A percentile compares a stretch with the other conserved stretches of the same genome.
phyloP scores from a whole-genome alignment of 2,888 invertebrate genomes.

The Drosophila ezoana region DNA sequence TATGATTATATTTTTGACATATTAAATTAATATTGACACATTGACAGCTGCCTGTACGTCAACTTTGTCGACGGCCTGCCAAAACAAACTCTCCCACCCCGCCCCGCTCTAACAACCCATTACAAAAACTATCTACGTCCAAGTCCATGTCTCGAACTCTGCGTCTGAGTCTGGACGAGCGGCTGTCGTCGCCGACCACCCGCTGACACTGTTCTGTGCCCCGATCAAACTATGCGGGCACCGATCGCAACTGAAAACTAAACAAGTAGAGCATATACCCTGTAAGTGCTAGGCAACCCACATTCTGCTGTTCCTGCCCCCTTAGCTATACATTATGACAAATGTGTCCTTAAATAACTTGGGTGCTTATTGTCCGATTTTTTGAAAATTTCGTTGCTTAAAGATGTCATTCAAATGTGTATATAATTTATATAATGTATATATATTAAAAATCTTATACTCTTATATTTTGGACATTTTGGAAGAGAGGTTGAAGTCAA shows the following conservation, averaged over 20 bases:
- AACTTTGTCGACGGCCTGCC: conserved; percentile 46
- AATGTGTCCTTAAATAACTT: too few relatives aligned
- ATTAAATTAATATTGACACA: conserved; percentile 81
- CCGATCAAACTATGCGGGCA: conserved; percentile 57
- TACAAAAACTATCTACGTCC: conserved; percentile 45
- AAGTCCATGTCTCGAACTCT: conserved; percentile 24
- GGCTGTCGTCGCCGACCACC: conserved; percentile 54
- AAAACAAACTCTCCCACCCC: conserved; percentile 55
- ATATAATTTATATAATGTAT: too few relatives aligned
- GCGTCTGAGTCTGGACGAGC: conserved; percentile 8
- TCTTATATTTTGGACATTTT: too few relatives aligned
- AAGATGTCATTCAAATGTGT: too few relatives aligned
- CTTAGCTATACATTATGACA: too few relatives aligned
- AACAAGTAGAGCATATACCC: conserved; percentile 13
- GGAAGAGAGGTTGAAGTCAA: too few relatives aligned
- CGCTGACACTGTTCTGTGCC: conserved; percentile 47
- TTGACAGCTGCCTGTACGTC: conserved; percentile 69
- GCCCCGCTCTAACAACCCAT: conserved; percentile 26
- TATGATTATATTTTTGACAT: conserved; percentile 71
- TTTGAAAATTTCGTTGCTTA: too few relatives aligned
- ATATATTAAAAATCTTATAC: too few relatives aligned
- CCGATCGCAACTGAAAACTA: conserved; percentile 18
- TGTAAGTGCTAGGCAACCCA: background rate
- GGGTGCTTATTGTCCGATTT: too few relatives aligned
- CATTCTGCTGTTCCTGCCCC: too few relatives aligned